Evolutionary conservation across 2,888 invertebrate genomes (phyloP).

Genomic region (Pristionchus mayeri): DNA sequence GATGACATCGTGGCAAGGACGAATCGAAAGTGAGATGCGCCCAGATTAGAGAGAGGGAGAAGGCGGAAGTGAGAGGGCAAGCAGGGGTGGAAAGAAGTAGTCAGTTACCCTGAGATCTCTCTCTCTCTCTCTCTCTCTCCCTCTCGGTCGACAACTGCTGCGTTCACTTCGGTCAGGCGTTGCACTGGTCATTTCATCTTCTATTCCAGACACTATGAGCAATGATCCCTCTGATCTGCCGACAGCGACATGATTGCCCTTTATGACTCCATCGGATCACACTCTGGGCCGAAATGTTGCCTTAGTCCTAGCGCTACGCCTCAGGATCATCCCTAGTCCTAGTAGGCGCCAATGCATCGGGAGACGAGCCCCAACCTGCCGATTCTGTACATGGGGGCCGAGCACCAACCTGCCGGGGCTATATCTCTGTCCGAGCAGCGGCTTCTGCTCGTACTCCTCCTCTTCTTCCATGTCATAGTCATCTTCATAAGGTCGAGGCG

Average conservation of each 20-base stretch:
- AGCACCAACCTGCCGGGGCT: conserved; percentile 5
- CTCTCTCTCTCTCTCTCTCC: too few species aligned
- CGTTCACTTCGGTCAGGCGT: neutral
- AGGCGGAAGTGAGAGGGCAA: neutral
- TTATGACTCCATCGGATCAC: neutral
- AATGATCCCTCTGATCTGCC: too few species aligned
- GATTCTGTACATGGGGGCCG: neutral
- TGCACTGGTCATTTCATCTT: too few species aligned
- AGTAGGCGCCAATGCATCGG: too few species aligned
- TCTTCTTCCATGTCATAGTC: conserved; percentile 45
- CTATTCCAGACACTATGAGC: too few species aligned
- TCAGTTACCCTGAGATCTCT: neutral
- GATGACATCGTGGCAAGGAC: conserved; percentile 36
- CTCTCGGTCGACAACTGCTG: conserved; percentile 14
- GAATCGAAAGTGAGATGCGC: conserved; percentile 31
- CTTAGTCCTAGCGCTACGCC: too few species aligned
- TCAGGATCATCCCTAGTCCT: too few species aligned
- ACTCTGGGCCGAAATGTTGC: neutral
- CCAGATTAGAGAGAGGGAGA: conserved; percentile 9
- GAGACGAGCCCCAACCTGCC: too few species aligned
- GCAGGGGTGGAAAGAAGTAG: neutral
- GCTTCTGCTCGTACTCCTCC: conserved; percentile 42
- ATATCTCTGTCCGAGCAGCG: neutral
- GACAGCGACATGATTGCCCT: too few species aligned
- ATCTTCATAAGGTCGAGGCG: conserved; percentile 35